Evolutionary conservation across 2,888 invertebrate species (phyloP), one percentile per base, ranked within the genome.

Genomic region (Ennomos quercinarius): DNA sequence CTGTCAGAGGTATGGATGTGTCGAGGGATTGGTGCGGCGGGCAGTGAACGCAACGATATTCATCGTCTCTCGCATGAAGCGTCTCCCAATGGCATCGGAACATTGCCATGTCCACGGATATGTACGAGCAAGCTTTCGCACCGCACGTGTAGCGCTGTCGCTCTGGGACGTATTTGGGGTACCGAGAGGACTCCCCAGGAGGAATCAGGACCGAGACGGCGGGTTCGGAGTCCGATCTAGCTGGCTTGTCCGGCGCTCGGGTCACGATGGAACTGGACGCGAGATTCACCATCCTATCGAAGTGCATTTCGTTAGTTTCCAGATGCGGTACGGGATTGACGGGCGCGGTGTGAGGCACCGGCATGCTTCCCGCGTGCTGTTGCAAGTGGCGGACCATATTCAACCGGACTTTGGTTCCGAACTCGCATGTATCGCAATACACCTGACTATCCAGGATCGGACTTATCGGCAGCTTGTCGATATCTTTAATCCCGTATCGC

Each of bases 281-380:
- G 12, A 97, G 91, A 80, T 97, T 97, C 0, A 95, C 93, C 97
- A 97, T 97, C 80, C 95, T 96, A 80, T 97, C 97, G 76, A 97
- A 97, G 93, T 97, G 96, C 68, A 94, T 94, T 76, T 97, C 96
- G 66, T 95, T 95, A 41, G 95, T 95, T 68, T 96, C 95, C 39
- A 97, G 87, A 77, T 95, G 96, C 0, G 96, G 96, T 8, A 97
- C 97, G 0, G 97, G 97, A 89, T 97, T 97, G 0, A 97, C 95
- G 0, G 96, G 96, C 10, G 95, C 95, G 0, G 93, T 94, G 53
- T 93, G 93, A 0, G 96, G 94, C 8, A 95, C 95, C 0, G 92
- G 93, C 64, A 94, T 94, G 66, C 94, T 94, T 51, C 94, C 91
- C 10, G 91, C 93, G 79, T 97, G 97, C 61, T 94, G 83, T 67